Evolutionary conservation across 2,113 vertebrate genomes (phyloP), one percentile per base, ranked within the genome.

Genomic region (Petroica traversi): DNA sequence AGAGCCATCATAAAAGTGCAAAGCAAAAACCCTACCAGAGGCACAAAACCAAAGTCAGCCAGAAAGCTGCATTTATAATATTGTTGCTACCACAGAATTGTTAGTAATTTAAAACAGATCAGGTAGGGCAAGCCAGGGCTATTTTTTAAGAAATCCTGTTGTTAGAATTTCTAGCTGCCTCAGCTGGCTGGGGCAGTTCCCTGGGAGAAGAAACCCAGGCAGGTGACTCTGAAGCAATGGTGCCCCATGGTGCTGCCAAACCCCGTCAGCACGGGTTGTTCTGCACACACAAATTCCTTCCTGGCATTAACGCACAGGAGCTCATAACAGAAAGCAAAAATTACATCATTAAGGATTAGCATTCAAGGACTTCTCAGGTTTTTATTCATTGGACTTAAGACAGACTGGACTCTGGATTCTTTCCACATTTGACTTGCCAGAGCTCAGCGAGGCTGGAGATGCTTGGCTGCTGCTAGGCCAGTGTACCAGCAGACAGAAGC

Each of bases 221-320:
- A 67, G 34, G 34, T 66, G 84, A 64, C 58, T 63, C 61, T 12
- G 29, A 79, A 41, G 51, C 40, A 55, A 36, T 3, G 66, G 76
- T 34, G 54, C 41, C 4, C 1, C 4, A 2, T 14, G 12, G 19
- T 0, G 1, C 64, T 25, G 59, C 55, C 45, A 18, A 29, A 31
- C 12, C 20, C 52, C 12, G 1, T 26, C 57, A 49, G 84, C 68
- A 82, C 1, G 3, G 28, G 28, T 9, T 49, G 25, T 38, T 45
- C 73, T 1, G 0, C 73, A 55, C 59, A 20, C 54, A 67, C 41
- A 43, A 40, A 66, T 8, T 19, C 71, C 38, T 19, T 40, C 68
- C 64, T 51, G 67, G n/a, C 55, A 22, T 11, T 31, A 82, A 52
- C 0, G 0, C 1, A 6, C 29, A 9, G 29, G 5, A 14, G 8